Conservation (phyloP, 2,797 vertebrate genomes). For the Podargus strigoides region DNA sequence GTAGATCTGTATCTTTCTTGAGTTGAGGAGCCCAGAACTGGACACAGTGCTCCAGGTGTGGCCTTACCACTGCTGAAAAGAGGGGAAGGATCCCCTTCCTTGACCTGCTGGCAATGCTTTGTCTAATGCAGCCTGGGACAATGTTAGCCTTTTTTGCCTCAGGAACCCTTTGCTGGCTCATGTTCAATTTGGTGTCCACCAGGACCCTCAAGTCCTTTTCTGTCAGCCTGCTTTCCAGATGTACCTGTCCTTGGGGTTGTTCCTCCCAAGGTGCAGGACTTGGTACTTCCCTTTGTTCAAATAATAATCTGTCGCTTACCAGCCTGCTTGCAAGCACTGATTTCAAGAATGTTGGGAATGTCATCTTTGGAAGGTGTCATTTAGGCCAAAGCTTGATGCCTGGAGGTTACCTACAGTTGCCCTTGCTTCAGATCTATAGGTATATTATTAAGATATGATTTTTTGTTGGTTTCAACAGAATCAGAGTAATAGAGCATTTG, state of each 20-base stretch:
- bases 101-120: too few species aligned
- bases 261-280: neutral
- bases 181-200: too few species aligned
- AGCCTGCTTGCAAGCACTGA: neutral
- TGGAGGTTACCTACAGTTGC: neutral
- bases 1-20: too few species aligned
- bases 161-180: too few species aligned
- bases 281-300: neutral
- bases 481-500: neutral
- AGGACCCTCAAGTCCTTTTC: neutral
- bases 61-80: too few species aligned
- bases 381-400: neutral
- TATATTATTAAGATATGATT: neutral
- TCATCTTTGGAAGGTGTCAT: neutral
- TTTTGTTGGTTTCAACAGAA: neutral
- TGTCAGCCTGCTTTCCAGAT: neutral
- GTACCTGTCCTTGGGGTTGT: neutral
- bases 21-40: too few species aligned
- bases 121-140: too few species aligned
- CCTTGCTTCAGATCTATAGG: neutral
- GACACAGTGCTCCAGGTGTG: too few species aligned
- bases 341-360: neutral
- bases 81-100: too few species aligned
- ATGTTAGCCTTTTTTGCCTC: too few species aligned
- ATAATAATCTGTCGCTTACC: neutral